Evolutionary conservation across 2,888 invertebrate species (phyloP).

Genomic region (Pycnomerus fuliginosus): DNA sequence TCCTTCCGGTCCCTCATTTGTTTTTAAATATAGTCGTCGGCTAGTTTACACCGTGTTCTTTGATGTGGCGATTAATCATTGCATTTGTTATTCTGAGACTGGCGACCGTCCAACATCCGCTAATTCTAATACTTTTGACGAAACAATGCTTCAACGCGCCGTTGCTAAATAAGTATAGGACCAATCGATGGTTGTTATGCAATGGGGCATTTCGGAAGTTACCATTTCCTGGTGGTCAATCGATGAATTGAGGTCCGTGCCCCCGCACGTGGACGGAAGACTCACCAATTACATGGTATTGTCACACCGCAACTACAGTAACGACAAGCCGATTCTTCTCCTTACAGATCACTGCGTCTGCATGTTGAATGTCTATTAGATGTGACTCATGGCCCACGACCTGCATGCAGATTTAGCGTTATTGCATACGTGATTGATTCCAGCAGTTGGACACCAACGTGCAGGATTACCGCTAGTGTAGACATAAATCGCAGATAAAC

Average conservation of each 20-base stretch:
- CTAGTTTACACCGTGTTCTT: too few relatives aligned
- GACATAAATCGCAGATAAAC: slow-evolving; percentile 46
- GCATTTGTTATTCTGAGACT: too few relatives aligned
- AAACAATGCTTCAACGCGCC: too few relatives aligned
- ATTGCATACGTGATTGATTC: slow-evolving; percentile 51
- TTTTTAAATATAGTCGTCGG: too few relatives aligned
- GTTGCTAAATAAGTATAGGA: too few relatives aligned
- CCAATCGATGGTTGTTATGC: too few relatives aligned
- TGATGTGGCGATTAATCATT: too few relatives aligned
- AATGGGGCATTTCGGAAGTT: too few relatives aligned
- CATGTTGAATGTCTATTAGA: slow-evolving; percentile 47
- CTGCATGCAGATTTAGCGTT: slow-evolving; percentile 52
- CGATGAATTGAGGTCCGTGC: slow-evolving; percentile 25
- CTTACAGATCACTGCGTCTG: slow-evolving; percentile 36
- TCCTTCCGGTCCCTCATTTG: too few relatives aligned
- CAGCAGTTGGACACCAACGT: slow-evolving; percentile 34
- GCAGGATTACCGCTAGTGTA: slow-evolving; percentile 41
- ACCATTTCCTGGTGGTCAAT: slow-evolving; percentile 44
- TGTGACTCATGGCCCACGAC: slow-evolving; percentile 44
- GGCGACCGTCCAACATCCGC: too few relatives aligned
- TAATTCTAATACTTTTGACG: too few relatives aligned
- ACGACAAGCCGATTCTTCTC: slow-evolving; percentile 35
- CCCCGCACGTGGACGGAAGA: slow-evolving; percentile 51
- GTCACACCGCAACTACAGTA: slow-evolving; percentile 28
- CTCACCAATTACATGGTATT: slow-evolving; percentile 46